These are phyloP conservation scores for Drosophila niveifrons DNA, from an alignment of 2,888 invertebrate species.

Conservation along the genomic window DNA sequence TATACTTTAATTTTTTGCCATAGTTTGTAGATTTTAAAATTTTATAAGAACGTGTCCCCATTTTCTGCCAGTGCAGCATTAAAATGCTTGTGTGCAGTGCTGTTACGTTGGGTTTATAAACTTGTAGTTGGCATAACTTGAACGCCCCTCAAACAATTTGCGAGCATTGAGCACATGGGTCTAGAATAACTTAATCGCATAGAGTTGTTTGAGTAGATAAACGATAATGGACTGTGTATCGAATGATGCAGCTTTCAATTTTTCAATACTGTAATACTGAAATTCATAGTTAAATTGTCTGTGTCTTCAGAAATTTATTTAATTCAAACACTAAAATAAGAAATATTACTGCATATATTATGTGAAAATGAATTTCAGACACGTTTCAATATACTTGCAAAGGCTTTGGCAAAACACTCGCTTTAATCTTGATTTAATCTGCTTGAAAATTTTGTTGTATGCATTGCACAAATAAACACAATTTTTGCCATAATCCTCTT, in stretches of 20 bases:
- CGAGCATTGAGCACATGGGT: neutral
- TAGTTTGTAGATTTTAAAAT: too few relatives aligned
- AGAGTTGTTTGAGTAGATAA: neutral
- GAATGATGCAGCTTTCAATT: too few relatives aligned
- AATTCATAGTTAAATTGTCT: too few relatives aligned
- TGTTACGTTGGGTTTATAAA: constrained; percentile 1
- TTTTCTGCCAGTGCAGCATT: constrained; percentile 18
- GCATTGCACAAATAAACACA: too few relatives aligned
- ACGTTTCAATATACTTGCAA: neutral
- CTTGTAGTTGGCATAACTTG: constrained; percentile 8
- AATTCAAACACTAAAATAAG: too few relatives aligned
- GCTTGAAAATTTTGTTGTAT: too few relatives aligned
- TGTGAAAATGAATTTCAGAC: too few relatives aligned
- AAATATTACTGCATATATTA: too few relatives aligned
- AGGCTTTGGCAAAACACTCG: neutral
- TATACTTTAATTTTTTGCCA: too few relatives aligned
- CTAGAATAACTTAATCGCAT: constrained; percentile 2
- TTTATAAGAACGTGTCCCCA: neutral
- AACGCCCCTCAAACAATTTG: neutral
- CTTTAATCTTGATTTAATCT: neutral
- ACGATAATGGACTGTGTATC: neutral
- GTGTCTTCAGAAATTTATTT: too few relatives aligned
- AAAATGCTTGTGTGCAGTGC: constrained; percentile 1
- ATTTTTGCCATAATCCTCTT: too few relatives aligned
- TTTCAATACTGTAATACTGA: too few relatives aligned